Evolutionary conservation across 2,113 vertebrate genomes (phyloP), one percentile per base, ranked within the genome.

Genomic region (Sceloporus tristichus): DNA sequence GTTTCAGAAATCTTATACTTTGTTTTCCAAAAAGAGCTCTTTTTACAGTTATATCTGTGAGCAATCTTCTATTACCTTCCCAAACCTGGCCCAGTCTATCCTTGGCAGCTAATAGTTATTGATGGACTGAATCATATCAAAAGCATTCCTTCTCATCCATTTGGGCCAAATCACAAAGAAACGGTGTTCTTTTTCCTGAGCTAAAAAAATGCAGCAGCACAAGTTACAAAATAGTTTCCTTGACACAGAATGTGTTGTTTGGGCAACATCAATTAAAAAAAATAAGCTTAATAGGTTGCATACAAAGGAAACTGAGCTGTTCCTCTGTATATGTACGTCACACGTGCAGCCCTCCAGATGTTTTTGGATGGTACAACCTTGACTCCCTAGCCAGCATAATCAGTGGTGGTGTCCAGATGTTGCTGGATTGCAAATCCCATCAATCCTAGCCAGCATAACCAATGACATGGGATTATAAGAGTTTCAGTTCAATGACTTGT

Each of bases 221-320:
- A 76, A 65, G 73, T 76, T 85, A 77, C 73, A 29, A 85, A 85
- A 85, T 77, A 29, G 76, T 65, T 76, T 85, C 73, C 53, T 73
- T 38, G 84, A 74, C 54, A 27, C 84, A 29, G 74, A 54, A 48
- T 56, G 14, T 25, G 34, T 13, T 42, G 71, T 85, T 76, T 76
- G 59, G 70, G 71, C 42, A 48, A 6, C 54, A 85, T 62, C 71
- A 70, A 70, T 34, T 70, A 29, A 62, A 62, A 48, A 48, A 48
- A 48, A 48, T 48, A 48, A 6, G 42, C 42, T 48, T 34, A 34
- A 34, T 34, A 34, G 34, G 34, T 34, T 34, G 34, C 34, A 34
- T 34, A 34, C 34, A 34, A 34, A 34, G 34, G 34, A 34, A 34
- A 1, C 34, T 34, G 34, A 34, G 34, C 34, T 34, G 34, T 34